Evolutionary conservation across 2,797 vertebrate genomes (phyloP), one percentile per base, ranked within the genome.

Genomic region (Zalophus californianus): DNA sequence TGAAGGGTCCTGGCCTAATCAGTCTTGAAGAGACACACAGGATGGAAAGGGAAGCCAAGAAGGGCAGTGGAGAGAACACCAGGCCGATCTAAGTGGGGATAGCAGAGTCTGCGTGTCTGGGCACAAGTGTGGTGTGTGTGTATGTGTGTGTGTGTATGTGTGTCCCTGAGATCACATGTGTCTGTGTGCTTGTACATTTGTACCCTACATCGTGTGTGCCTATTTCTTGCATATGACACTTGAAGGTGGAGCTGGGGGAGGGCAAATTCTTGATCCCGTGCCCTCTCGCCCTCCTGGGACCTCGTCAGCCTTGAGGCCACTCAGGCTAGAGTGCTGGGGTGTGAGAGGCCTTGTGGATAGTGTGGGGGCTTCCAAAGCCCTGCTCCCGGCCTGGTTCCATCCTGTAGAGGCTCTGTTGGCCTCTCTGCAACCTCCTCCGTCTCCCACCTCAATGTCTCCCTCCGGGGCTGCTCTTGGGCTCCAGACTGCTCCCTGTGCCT

Each of bases 241-340:
- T 93, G 68, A 6, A 62, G 15, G n/a, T n/a, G 73, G 90, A 89
- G 50, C 58, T 25, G 25, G 20, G 48, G 13, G 44, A 60, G 56
- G 29, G 13, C 48, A 16, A 70, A 25, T 41, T 70, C 23, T 58
- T 32, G 18, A 32, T 25, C 5, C 23, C 5, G 0, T 58, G 21
- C 21, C 56, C 5, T 66, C 10, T 16, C 4, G 0, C 12, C 0
- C 25, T 5, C 35, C 15, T n/a, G 32, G 32, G 21, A 13, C 54
- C 7, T 77, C 25, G 16, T 52, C 48, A 89, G 41, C 44, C 11
- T 38, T 62, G 83, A 73, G 66, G 6, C 15, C 16, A 13, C 18
- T 90, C 18, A 35, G 29, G 32, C n/a, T 23, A 66, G 52, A 15
- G 44, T 66, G 27, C 9, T 52, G 50, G 72, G 54, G 23, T n/a